These are phyloP conservation scores for Neoaliturus tenellus DNA, from an alignment of 2,888 invertebrate species.

Conservation along the genomic window DNA sequence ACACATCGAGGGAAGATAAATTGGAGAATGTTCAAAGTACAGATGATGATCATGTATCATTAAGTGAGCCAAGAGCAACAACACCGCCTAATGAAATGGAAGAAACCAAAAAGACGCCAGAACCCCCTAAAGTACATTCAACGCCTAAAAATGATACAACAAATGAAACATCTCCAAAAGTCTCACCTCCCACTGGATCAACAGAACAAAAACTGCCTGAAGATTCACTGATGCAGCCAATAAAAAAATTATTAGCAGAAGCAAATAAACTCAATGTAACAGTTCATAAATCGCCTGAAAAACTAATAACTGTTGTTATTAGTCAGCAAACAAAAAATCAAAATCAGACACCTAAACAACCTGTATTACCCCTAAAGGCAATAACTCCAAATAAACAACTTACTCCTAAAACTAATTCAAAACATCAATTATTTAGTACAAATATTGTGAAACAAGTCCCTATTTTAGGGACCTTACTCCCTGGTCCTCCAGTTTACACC, in stretches of 20 bases:
- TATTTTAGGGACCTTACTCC: constrained; percentile 28
- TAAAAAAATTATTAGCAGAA: constrained; percentile 54
- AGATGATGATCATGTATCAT: constrained; percentile 46
- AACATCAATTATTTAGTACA: constrained; percentile 52
- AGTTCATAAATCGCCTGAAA: constrained; percentile 58
- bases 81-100: constrained; percentile 56
- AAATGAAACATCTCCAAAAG: constrained; percentile 53
- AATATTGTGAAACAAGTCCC: constrained; percentile 48
- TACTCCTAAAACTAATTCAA: constrained; percentile 22
- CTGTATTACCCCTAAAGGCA: constrained; percentile 48
- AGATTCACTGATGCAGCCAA: constrained; percentile 48
- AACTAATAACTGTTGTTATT: constrained; percentile 51
- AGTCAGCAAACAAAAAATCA: constrained; percentile 53
- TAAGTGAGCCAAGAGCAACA: constrained; percentile 42
- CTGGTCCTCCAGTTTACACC: constrained; percentile 54
- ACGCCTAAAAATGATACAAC: constrained; percentile 52
- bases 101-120: constrained; percentile 58
- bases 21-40: constrained; percentile 52
- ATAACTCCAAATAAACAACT: constrained; percentile 51
- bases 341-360: constrained; percentile 54
- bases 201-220: constrained; percentile 45
- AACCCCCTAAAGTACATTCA: constrained; percentile 51
- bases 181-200: constrained; percentile 41
- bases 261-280: constrained; percentile 52
- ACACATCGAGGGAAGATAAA: constrained; percentile 56